Evolutionary conservation across 1,140 invertebrate species (phyloP), one percentile per base, ranked within the genome.

Genomic region (Lepidostoma basale): DNA sequence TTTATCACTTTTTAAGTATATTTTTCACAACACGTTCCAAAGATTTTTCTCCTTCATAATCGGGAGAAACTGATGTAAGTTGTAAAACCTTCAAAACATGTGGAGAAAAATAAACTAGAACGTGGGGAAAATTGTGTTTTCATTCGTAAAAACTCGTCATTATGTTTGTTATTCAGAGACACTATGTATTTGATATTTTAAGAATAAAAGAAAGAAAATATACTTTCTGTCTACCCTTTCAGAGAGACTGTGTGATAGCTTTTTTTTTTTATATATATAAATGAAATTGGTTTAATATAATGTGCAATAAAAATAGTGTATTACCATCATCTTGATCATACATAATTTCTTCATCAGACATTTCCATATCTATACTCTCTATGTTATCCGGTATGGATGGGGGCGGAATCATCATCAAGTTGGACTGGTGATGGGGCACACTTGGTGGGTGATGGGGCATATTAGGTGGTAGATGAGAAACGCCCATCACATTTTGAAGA

Each of bases 361-460:
- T 67, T 25, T 83, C 82, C 82, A 83, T 83, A 44, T 83, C 82
- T 16, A 83, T 80, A 59, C 80, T 83, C 70, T 83, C 82, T 4
- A 82, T 80, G n/a, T 81, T 82, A 45, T 83, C 82, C 0, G 74
- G 70, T 1, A 78, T 77, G 0, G 63, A 58, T 8, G 74, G 74
- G 20, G 77, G 66, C 12, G 49, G 49, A n/a, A n/a, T n/a, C n/a
- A n/a, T n/a, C n/a, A n/a, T n/a, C n/a, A n/a, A n/a, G n/a, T n/a
- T n/a, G n/a, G n/a, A n/a, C n/a, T n/a, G 6, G 12, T 33, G 16
- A 16, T 26, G 36, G 8, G n/a, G 12, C 5, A 6, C 5, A 6
- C 6, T 33, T 33, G 30, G 30, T 33, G 30, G 30, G 5, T 5
- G 30, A 6, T 12, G 30, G 12, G 5, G 5, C 30, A 33, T 33